Evolutionary conservation across 2,888 invertebrate genomes (phyloP), one percentile per base, ranked within the genome.

Genomic region (Noctua pronuba): DNA sequence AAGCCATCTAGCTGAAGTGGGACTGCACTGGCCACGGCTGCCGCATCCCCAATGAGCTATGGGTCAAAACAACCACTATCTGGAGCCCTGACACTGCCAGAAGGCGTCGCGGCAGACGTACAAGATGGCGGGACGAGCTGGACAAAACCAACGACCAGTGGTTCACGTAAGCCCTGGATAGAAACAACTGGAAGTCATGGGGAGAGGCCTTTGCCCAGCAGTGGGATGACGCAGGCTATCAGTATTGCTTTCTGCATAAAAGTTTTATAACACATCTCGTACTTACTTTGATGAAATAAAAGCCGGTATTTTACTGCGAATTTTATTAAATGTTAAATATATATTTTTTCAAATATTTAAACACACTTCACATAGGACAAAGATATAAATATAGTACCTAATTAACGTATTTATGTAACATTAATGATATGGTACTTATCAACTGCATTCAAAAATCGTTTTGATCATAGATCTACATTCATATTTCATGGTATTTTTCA

Each of bases 321-420:
- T 89, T 94, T 94, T 94, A 95, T 93, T 94, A 93, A 92, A 93
- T 92, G 84, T 92, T 91, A 85, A 90, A 91, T 90, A 92, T 91
- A 88, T 89, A 81, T 88, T 90, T 92, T 92, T 91, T 90, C 82
- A 84, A 91, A 90, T 90, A 87, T 92, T 92, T 85, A 80, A 93
- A 93, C 92, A 92, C 93, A 92, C 90, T 90, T 90, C 84, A 92
- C 86, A 90, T 90, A 92, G 89, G 91, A 92, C 90, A 90, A 92
- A 92, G 86, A 92, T 93, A 92, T 90, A 92, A 89, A 90, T 89
- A 85, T 77, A 79, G 65, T 86, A 55, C 55, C 55, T 28, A 70
- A 89, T 89, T 90, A 85, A 85, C 89, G 89, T 84, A 67, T 67
- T 83, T 90, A 90, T 91, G 88, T 90, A 91, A 92, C 88, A 88